Evolutionary conservation across 2,888 invertebrate genomes (phyloP), one percentile per base, ranked within the genome.

Genomic region (Trachelus stipa): DNA sequence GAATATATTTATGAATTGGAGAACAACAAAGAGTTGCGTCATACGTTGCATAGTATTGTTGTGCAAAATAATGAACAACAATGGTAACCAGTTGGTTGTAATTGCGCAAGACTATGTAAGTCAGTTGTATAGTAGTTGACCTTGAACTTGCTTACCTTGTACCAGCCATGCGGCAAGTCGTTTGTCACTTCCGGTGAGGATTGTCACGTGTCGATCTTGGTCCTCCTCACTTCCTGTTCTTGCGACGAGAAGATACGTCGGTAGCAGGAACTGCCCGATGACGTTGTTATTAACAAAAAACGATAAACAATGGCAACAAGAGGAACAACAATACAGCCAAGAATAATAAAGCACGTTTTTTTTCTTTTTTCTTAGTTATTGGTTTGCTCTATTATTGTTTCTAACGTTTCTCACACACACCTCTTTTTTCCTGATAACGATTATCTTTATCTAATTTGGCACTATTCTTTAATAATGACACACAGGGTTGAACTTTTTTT

Each of bases 151-250:
- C 35, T 84, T 76, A 85, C 85, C 85, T 85, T 80, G 81, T 40
- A 68, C 74, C 74, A 80, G 84, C 84, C 84, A 83, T 85, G 83
- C 85, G 83, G 83, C 73, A 78, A 78, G 73, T 80, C 76, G 76
- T 81, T 81, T 79, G 76, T 79, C 77, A 79, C 78, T 76, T 78
- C 76, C 73, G 74, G 77, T 83, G 31, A 56, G 9, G 56, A 56
- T 56, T 12, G 71, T 71, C 71, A 71, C 71, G 71, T 71, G 71
- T 71, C 71, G 34, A 31, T 71, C 71, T 31, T 71, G 31, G 31
- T 34, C 31, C 71, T 71, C 31, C 31, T 56, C 56, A 23, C 71
- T 31, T 71, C 33, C 34, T 34, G 71, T 71, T 34, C 71, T 31
- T 34, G 71, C 56, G 9, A 56, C 56, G 23, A 23, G 2, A 2